phyloP scores from a whole-genome alignment of 2,888 invertebrate genomes.

The Cetonia aurata region DNA sequence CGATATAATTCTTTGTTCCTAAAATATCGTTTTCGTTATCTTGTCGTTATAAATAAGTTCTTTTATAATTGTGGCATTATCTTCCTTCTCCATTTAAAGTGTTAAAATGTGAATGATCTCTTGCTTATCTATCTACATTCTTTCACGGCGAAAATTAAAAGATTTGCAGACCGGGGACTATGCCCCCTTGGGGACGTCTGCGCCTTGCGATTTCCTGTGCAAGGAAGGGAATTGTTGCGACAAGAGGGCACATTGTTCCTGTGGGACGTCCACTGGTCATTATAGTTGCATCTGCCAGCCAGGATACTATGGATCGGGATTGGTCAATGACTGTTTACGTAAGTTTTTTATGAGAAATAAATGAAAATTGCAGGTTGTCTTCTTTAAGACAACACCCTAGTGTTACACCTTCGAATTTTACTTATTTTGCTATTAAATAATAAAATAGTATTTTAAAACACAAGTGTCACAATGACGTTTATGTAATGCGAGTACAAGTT shows the following conservation, averaged over 20 bases:
- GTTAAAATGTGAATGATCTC: background rate
- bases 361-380: too few relatives aligned
- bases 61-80: background rate
- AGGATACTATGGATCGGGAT: slow-evolving; percentile 76
- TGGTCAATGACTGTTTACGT: slow-evolving; percentile 73
- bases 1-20: background rate
- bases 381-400: too few relatives aligned
- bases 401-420: too few relatives aligned
- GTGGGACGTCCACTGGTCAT: slow-evolving; percentile 77
- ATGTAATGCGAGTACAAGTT: too few relatives aligned
- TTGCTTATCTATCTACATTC: background rate
- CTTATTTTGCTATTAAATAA: too few relatives aligned
- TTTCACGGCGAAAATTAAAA: slow-evolving; percentile 53
- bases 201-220: slow-evolving; percentile 71
- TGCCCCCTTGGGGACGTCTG: slow-evolving; percentile 66
- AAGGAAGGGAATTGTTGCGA: slow-evolving; percentile 71
- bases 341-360: slow-evolving; percentile 55
- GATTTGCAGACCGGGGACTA: slow-evolving; percentile 75
- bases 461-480: too few relatives aligned
- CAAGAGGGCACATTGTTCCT: slow-evolving; percentile 72
- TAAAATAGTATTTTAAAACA: too few relatives aligned
- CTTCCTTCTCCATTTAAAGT: background rate
- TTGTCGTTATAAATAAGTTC: background rate
- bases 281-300: slow-evolving; percentile 76
- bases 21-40: slow-evolving; percentile 22